These are phyloP conservation scores for Fregetta grallaria DNA, from an alignment of 2,113 vertebrate species.

Conservation along the genomic window DNA sequence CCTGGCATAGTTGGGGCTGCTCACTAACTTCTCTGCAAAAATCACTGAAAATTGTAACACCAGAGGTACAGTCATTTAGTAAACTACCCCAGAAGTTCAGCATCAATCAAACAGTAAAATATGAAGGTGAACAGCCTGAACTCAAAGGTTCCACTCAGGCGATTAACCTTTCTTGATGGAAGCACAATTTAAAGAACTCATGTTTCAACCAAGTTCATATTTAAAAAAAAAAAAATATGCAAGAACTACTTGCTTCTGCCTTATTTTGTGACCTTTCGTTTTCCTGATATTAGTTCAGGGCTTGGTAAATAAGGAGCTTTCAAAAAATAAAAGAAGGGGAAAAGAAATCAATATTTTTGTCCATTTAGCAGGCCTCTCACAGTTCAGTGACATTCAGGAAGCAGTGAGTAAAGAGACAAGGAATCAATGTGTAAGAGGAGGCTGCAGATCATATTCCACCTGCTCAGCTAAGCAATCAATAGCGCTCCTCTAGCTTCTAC, in stretches of 20 bases:
- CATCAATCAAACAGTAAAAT: background rate
- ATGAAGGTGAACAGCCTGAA: background rate
- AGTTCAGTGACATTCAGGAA: constrained; percentile 66
- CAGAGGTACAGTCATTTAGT: background rate
- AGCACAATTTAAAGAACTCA: background rate
- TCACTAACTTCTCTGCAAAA: background rate
- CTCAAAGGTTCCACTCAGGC: background rate
- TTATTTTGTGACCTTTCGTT: constrained; percentile 49
- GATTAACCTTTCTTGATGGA: constrained; percentile 3
- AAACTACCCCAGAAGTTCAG: background rate
- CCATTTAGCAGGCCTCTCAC: constrained; percentile 71
- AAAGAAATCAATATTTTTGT: constrained; percentile 77
- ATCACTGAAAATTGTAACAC: background rate
- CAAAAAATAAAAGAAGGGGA: constrained; percentile 33
- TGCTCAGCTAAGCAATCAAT: constrained; percentile 56
- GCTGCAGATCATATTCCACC: constrained; percentile 46
- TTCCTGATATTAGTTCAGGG: constrained; percentile 56
- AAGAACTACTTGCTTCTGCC: background rate
- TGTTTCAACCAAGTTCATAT: background rate
- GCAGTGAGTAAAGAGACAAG: constrained; percentile 49
- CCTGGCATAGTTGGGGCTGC: background rate
- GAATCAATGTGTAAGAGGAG: constrained; percentile 65
- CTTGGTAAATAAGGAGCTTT: constrained; percentile 73
- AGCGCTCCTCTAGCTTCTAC: constrained; percentile 38
- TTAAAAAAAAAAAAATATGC: background rate